Evolutionary conservation across 2,888 invertebrate genomes (phyloP).

Genomic region (Myopa testacea): DNA sequence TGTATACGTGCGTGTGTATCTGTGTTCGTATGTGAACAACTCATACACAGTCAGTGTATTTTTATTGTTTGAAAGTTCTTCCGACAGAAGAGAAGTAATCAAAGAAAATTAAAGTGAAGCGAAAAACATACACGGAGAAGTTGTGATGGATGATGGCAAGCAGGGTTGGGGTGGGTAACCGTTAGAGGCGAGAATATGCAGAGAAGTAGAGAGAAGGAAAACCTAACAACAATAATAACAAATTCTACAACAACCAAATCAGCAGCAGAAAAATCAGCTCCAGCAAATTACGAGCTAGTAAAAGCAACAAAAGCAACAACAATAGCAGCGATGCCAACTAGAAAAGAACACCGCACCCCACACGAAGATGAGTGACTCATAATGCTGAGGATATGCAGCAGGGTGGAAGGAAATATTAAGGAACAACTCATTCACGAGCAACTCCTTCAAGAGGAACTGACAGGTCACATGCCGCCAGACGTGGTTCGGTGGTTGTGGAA

Average conservation of each 20-base stretch:
- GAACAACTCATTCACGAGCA: too few relatives aligned
- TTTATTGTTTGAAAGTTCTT: slow-evolving; percentile 21
- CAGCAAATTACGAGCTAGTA: not conserved
- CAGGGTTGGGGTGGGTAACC: not conserved
- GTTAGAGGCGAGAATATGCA: not conserved
- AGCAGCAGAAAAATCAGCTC: not conserved
- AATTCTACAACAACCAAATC: slow-evolving; percentile 40
- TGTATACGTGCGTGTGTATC: not conserved
- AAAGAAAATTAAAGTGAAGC: slow-evolving; percentile 18
- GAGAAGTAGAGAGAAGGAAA: not conserved
- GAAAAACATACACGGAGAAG: slow-evolving; percentile 1
- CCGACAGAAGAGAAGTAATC: slow-evolving; percentile 2
- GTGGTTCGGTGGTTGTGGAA: not conserved
- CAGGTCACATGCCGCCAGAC: not conserved
- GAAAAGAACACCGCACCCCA: not conserved
- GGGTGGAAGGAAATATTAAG: not conserved
- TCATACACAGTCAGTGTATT: slow-evolving; percentile 16
- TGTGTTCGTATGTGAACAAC: not conserved
- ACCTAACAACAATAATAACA: slow-evolving; percentile 42
- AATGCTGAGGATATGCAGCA: not conserved
- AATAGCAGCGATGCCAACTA: not conserved
- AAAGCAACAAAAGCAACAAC: slow-evolving; percentile 43
- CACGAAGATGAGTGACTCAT: slow-evolving; percentile 9
- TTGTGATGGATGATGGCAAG: not conserved
- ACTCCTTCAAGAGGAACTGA: not conserved